Evolutionary conservation across 1,140 invertebrate genomes (phyloP), one percentile per base, ranked within the genome.

Genomic region (Pseudomyrmex dendroicus): DNA sequence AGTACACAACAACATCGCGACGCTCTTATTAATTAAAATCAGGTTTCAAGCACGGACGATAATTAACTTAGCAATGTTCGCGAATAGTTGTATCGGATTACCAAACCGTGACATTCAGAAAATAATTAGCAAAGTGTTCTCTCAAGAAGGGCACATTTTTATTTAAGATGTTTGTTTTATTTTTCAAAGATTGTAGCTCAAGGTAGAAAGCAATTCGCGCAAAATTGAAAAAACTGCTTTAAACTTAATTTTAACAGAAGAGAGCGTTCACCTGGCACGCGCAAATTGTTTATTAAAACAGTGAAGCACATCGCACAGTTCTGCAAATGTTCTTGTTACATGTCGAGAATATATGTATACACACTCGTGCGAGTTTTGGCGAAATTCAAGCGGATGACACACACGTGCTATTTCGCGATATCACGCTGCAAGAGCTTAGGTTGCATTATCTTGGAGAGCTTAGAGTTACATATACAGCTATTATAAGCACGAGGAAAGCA

Each of bases 31-130:
- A 54, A 70, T 54, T 80, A 80, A 80, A 56, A 80, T 12, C 20
- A 61, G 44, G 2, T 80, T 80, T 72, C 50, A 5, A 48, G 20
- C 35, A 4, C 4, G 22, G 7, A 59, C 2, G 54, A 70, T 80
- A 80, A 80, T 80, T 2, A 80, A 59, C 35, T n/a, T 80, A 35
- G 35, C 59, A 59, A 70, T 77, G 8, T 57, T 59, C 20, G 54
- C 4, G 17, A 68, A 57, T 63, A 12, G 35, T 77, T 12, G 10
- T 46, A 17, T 59, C 44, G 0, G 48, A 20, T 56, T 4, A 13
- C 5, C 5, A 35, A 54, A 54, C 15, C 0, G 2, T 22, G 22
- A 48, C 1, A 63, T 44, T 54, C 15, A 2, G 54, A 13, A 15
- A 73, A 61, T 17, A 15, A 7, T 35, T 35, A 35, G 35, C 35